Conservation (phyloP, 2,797 vertebrate species). For the Morus bassanus region DNA sequence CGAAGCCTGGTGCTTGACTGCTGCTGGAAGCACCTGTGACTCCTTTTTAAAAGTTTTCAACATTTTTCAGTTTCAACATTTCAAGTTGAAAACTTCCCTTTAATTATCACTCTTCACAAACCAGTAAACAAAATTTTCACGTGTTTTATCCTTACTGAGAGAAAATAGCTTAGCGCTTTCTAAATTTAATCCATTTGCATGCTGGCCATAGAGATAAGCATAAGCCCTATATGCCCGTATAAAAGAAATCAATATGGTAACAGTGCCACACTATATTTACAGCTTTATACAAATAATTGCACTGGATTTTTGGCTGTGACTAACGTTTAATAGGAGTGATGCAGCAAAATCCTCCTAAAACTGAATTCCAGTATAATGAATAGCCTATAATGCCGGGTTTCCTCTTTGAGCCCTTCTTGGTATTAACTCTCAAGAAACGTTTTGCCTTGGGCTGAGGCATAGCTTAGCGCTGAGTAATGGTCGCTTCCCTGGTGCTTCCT, state of each 20-base stretch:
- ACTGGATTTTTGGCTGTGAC: neutral
- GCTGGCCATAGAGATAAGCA: conserved; percentile 26
- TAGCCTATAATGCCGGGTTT: neutral
- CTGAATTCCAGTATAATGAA: neutral
- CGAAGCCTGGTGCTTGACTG: neutral
- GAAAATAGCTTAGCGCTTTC: conserved; percentile 15
- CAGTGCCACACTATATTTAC: neutral
- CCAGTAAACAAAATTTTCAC: neutral
- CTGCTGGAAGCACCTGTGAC: neutral
- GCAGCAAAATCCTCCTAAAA: neutral
- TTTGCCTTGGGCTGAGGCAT: neutral
- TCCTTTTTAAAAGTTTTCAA: neutral
- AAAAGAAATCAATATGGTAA: neutral
- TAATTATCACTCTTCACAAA: conserved; percentile 13
- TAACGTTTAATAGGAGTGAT: neutral
- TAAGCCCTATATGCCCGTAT: neutral
- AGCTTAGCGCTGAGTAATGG: neutral
- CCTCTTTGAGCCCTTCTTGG: neutral
- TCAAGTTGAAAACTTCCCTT: neutral
- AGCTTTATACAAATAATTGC: neutral
- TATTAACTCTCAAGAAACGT: neutral
- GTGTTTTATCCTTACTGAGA: neutral
- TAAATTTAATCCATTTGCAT: neutral
- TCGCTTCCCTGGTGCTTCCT: neutral
- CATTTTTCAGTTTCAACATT: neutral